Base-by-base conservation (phyloP, 1,140 invertebrate genomes). In the Solen grandis region DNA sequence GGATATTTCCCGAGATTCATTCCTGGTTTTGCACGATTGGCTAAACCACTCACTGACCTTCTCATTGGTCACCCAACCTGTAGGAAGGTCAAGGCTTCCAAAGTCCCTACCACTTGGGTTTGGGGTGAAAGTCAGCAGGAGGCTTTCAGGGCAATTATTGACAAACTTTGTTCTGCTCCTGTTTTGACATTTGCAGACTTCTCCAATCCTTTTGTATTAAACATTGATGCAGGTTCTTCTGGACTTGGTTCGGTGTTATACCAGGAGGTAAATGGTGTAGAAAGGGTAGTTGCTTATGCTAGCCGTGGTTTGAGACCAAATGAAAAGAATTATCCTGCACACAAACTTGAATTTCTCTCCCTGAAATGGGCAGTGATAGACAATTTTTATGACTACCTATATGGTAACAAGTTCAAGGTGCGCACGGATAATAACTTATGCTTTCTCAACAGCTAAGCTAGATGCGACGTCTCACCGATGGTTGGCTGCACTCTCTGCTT, bases 1-100 rank as follows among this genome's bases (percentile, higher is more conserved):
- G 86, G 88, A 59, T 93, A 91, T 78, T 90, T 90, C 79, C 57
- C 88, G 3, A 83, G 87, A 75, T 93, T 92, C 81, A 84, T 93
- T 29, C 89, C 81, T 35, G 25, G 50, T 25, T 80, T 80, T 77
- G 82, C 91, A 27, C 66, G 88, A 79, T 54, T 87, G 13, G 90
- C 91, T 10, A 81, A 76, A 46, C 83, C 89, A 41, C 81, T 94
- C 33, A 72, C 88, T 69, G 31, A 41, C 29, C 29, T 84, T 10
- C 62, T 81, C 33, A 63, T 10, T 38, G 3, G 57, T 8, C 3
- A 33, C 60, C 35, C 29, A 60, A 5, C 29, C 31, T 36, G 27
- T 10, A 25, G 22, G 2, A 63, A 63, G 5, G 25, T 36, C 2
- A 33, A 63, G 33, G 13, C 27, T 19, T 1, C 35, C 13, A 33